Base-by-base conservation (phyloP, 2,797 vertebrate species). In the Phaenicophaeus curvirostris region DNA sequence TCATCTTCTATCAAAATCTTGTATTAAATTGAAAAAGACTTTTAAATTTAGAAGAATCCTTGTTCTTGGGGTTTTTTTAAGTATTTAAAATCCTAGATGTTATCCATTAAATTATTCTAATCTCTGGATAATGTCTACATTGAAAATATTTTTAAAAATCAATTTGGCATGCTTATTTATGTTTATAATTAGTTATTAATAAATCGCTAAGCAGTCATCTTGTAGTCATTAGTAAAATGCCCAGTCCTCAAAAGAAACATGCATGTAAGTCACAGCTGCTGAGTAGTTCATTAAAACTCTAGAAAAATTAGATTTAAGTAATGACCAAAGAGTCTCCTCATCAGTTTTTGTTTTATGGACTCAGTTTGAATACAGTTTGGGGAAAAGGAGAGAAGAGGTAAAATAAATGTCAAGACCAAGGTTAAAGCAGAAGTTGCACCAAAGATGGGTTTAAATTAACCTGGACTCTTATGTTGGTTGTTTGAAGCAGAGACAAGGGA, bases 291-390 rank as follows among this genome's bases (percentile, higher is more conserved):
- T 83, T 85, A 87, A 92, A 65, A 28, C 35, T 68, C 39, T 80
- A n/a, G 73, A 92, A 91, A 93, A 71, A 11, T 66, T 53, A 86
- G 39, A 80, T 93, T 89, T 92, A 61, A 4, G 19, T 85, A 93
- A 92, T 55, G 69, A 83, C n/a, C 19, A 46, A 77, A 62, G 44
- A 71, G 21, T 44, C 20, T n/a, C 9, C 90, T 63, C 28, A 79
- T 69, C 3, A 5, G 4, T 14, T 90, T 67, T 93, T 89, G 11
- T 39, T 91, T 66, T 66, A 83, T 50, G 33, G 35, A 30, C 46
- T 59, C 51, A 90, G 46, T 16, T 92, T 74, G 59, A 67, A 89
- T 37, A 53, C 5, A 65, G 6, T 83, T 81, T 81, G 7, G 14
- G 17, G 10, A 13, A n/a, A 89, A 68, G 82, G 12, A 27, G 14